Evolutionary conservation across 2,113 vertebrate species (phyloP).

Genomic region (Colossoma macropomum): DNA sequence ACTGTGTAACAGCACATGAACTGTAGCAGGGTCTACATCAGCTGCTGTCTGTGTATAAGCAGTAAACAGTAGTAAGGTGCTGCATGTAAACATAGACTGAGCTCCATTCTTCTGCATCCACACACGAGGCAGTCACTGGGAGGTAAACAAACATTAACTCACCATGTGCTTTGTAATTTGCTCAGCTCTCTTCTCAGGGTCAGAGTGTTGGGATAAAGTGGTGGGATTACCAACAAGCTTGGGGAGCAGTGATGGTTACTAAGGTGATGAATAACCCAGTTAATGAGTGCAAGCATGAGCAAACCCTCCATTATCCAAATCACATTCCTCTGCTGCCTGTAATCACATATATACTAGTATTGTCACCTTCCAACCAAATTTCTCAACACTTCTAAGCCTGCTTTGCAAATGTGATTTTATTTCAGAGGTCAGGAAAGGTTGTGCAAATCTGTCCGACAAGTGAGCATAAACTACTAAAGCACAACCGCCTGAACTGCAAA

Average conservation of each 20-base stretch:
- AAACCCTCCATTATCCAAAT: slow-evolving; percentile 52
- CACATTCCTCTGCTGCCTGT: slow-evolving; percentile 7
- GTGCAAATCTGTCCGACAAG: neutral
- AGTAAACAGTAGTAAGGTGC: slow-evolving; percentile 26
- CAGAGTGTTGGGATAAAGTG: slow-evolving; percentile 40
- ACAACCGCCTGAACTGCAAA: neutral
- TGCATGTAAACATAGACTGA: slow-evolving; percentile 30
- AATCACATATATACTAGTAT: slow-evolving; percentile 6
- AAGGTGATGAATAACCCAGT: slow-evolving; percentile 64
- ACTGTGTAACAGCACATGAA: neutral
- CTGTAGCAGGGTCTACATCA: slow-evolving; percentile 8
- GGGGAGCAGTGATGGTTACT: slow-evolving; percentile 58
- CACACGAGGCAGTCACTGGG: slow-evolving; percentile 5
- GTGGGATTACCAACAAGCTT: slow-evolving; percentile 29
- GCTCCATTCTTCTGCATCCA: slow-evolving; percentile 13
- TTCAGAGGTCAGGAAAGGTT: neutral
- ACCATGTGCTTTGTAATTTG: slow-evolving; percentile 40
- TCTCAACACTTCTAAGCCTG: neutral
- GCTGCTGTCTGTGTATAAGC: slow-evolving; percentile 1
- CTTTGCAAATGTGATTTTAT: neutral
- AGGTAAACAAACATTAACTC: slow-evolving; percentile 54
- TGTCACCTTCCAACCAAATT: neutral
- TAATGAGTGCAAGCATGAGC: slow-evolving; percentile 55
- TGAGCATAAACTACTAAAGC: neutral
- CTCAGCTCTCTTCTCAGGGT: slow-evolving; percentile 31